These are phyloP conservation scores for Borostomias antarcticus DNA, from an alignment of 2,797 vertebrate species.

Conservation along the genomic window DNA sequence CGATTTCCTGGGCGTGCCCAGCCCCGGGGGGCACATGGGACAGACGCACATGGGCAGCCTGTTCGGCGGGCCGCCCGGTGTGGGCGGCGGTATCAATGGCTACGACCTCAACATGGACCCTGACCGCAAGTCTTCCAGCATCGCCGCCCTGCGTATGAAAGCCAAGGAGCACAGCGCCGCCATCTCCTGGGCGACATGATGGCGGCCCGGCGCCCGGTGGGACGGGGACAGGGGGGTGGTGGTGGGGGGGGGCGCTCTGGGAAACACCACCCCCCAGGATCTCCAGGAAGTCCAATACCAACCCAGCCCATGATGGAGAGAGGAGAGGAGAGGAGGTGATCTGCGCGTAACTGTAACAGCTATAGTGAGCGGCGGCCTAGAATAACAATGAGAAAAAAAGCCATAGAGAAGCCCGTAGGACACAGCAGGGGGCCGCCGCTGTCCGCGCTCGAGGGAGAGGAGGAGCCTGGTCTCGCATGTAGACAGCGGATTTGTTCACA, in stretches of 20 bases:
- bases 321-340: slow-evolving; percentile 36
- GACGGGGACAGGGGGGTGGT: slow-evolving; percentile 42
- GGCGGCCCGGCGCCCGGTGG: slow-evolving; percentile 35
- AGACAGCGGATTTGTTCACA: slow-evolving; percentile 8
- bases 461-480: slow-evolving; percentile 23
- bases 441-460: slow-evolving; percentile 16
- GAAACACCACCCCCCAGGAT: slow-evolving; percentile 23
- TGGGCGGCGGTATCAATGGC: slow-evolving; percentile 88
- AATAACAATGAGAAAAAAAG: slow-evolving; percentile 53
- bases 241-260: too few relatives aligned
- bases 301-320: slow-evolving; percentile 32
- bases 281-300: slow-evolving; percentile 41
- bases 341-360: slow-evolving; percentile 48
- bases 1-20: slow-evolving; percentile 90
- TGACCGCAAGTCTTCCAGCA: slow-evolving; percentile 98
- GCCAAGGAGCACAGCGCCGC: slow-evolving; percentile 99
- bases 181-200: slow-evolving; percentile 99
- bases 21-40: slow-evolving; percentile 86
- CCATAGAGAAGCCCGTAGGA: slow-evolving; percentile 35
- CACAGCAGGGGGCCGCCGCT: slow-evolving; percentile 33
- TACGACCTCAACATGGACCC: slow-evolving; percentile 97
- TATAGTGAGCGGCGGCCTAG: slow-evolving; percentile 65
- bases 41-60: slow-evolving; percentile 97
- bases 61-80: slow-evolving; percentile 83
- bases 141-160: slow-evolving; percentile 96